These are phyloP conservation scores for Falcunculus frontatus DNA, from an alignment of 2,113 vertebrate genomes.

Conservation along the genomic window DNA sequence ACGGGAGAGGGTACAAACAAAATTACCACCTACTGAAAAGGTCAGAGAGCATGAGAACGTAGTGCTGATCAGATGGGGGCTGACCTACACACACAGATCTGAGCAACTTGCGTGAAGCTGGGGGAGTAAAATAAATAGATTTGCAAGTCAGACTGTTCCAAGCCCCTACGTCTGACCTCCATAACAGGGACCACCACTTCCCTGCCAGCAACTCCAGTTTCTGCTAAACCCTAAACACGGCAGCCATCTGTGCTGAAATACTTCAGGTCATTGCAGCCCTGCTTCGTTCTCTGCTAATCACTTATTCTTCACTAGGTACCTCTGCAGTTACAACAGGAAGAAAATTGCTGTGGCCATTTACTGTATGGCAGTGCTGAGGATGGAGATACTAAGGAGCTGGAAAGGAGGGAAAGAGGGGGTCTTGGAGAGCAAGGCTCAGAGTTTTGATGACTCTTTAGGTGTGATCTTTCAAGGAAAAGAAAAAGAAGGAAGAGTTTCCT, in stretches of 20 bases:
- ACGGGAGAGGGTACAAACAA: background rate
- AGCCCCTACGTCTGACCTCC: background rate
- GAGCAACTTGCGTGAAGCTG: background rate
- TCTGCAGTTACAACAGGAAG: background rate
- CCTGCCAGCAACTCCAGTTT: background rate
- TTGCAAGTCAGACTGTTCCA: background rate
- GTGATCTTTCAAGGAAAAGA: background rate
- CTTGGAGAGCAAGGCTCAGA: background rate
- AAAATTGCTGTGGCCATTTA: background rate
- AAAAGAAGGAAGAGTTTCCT: background rate
- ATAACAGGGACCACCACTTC: accelerated
- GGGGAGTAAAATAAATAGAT: background rate
- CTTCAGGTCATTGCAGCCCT: background rate
- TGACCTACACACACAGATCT: background rate
- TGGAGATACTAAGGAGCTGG: background rate
- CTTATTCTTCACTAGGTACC: background rate
- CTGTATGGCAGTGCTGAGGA: accelerated
- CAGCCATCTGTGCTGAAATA: background rate
- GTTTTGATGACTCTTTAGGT: background rate
- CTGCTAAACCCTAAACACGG: background rate
- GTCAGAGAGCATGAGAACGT: constrained; percentile 24
- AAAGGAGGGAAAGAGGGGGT: background rate
- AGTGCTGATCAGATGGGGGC: background rate
- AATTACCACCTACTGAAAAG: background rate
- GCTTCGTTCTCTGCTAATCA: background rate